phyloP scores from a whole-genome alignment of 2,888 invertebrate genomes.

The Agapostemon virescens region DNA sequence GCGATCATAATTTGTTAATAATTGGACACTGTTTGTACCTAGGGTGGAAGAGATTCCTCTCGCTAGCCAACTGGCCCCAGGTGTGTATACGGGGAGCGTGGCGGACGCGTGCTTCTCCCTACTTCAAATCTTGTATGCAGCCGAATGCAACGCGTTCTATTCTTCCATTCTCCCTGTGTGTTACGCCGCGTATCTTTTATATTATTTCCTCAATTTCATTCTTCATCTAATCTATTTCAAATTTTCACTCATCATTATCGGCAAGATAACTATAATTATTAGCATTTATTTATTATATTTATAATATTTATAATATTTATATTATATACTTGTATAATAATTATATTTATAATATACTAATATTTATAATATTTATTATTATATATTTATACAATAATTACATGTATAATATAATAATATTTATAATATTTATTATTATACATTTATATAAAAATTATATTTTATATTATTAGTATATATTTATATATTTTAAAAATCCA shows the following conservation, averaged over 20 bases:
- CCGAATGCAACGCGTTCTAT: slow-evolving; percentile 44
- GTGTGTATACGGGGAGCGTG: slow-evolving; percentile 76
- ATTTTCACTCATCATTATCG: not conserved
- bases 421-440: too few species aligned
- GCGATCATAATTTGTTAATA: slow-evolving; percentile 77
- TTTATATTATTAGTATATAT: too few species aligned
- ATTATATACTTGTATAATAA: too few species aligned
- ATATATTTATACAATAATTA: too few species aligned
- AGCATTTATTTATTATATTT: too few species aligned
- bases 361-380: too few species aligned
- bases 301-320: too few species aligned
- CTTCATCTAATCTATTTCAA: not conserved
- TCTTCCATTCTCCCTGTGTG: slow-evolving; percentile 27
- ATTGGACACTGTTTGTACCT: slow-evolving; percentile 75
- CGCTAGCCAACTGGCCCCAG: slow-evolving; percentile 79
- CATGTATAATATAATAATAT: too few species aligned
- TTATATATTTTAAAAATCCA: not conserved
- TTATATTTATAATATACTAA: too few species aligned
- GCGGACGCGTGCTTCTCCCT: slow-evolving; percentile 78
- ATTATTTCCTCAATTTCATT: not conserved
- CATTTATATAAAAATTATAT: too few species aligned
- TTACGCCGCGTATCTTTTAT: not conserved
- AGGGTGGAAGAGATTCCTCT: slow-evolving; percentile 68
- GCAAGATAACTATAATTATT: not conserved
- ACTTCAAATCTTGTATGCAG: slow-evolving; percentile 64